A percentile compares a stretch with the other conserved stretches of the same genome.
phyloP scores from a whole-genome alignment of 2,888 invertebrate species.

The Priocnemis perturbator region DNA sequence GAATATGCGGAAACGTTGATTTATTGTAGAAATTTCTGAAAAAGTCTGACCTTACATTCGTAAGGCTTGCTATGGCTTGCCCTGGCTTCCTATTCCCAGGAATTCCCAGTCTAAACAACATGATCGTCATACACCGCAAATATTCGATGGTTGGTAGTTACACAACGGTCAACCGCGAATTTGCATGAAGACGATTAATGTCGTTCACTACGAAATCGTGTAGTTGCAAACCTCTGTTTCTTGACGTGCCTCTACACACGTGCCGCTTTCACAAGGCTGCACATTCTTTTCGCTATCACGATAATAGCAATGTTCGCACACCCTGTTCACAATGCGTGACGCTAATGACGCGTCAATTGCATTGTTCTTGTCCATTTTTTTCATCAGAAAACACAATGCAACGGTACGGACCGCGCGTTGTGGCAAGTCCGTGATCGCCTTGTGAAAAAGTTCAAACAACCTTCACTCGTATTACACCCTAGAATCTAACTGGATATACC shows the following conservation, averaged over 20 bases:
- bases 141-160: conserved; percentile 67
- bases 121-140: conserved; percentile 72
- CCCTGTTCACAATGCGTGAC: no score
- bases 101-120: conserved; percentile 73
- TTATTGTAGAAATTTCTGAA: conserved; percentile 13
- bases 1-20: not conserved
- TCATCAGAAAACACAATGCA: no score
- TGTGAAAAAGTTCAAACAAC: no score
- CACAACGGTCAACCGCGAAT: conserved; percentile 57
- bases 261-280: not conserved
- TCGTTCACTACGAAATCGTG: not conserved
- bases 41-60: conserved; percentile 11
- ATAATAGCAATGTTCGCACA: no score
- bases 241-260: not conserved
- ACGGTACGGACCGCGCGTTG: no score
- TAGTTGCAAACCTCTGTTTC: not conserved
- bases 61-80: conserved; percentile 37
- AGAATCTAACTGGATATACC: no score
- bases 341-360: no score
- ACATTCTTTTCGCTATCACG: no score
- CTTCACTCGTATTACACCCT: no score
- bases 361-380: no score
- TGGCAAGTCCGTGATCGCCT: no score
- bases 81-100: conserved; percentile 66
- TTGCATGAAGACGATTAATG: conserved; percentile 66